phyloP scores from a whole-genome alignment of 2,888 invertebrate species.

The Pristionchus japonicus region DNA sequence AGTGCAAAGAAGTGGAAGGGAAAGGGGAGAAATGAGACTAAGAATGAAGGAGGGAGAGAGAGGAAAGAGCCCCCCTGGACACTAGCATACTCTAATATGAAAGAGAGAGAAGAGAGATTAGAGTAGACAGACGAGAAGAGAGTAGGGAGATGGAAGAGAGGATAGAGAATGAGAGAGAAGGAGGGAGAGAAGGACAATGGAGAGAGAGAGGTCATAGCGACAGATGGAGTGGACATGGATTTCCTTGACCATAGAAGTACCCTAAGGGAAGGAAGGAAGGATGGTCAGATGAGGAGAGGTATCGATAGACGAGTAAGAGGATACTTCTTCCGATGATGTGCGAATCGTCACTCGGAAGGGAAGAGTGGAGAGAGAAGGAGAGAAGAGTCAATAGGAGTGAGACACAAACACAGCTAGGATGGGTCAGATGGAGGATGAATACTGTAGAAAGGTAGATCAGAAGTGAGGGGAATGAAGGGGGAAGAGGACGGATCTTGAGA shows the following conservation, averaged over 20 bases:
- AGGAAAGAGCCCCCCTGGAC: slow-evolving; percentile 50
- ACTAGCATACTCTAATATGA: slow-evolving; percentile 47
- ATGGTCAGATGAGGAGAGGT: background rate
- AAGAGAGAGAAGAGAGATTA: slow-evolving; percentile 47
- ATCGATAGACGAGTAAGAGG: background rate
- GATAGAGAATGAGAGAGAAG: background rate
- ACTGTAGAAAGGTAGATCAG: background rate
- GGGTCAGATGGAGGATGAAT: background rate
- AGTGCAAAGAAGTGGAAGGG: slow-evolving; percentile 41
- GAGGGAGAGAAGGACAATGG: background rate
- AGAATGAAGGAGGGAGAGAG: slow-evolving; percentile 47
- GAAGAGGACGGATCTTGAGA: too few relatives aligned
- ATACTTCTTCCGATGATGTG: background rate
- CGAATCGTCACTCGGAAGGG: background rate
- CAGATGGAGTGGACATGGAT: background rate
- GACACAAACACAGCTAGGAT: background rate
- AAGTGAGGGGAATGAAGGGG: background rate
- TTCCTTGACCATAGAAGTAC: background rate
- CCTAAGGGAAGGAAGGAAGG: background rate
- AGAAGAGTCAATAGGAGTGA: background rate
- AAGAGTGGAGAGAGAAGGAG: background rate
- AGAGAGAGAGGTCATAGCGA: slow-evolving; percentile 21
- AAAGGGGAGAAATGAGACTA: slow-evolving; percentile 24
- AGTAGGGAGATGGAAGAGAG: background rate
- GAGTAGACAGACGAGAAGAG: slow-evolving; percentile 46